Evolutionary conservation across 1,140 invertebrate species (phyloP).

Genomic region (Camponotus vicinus): DNA sequence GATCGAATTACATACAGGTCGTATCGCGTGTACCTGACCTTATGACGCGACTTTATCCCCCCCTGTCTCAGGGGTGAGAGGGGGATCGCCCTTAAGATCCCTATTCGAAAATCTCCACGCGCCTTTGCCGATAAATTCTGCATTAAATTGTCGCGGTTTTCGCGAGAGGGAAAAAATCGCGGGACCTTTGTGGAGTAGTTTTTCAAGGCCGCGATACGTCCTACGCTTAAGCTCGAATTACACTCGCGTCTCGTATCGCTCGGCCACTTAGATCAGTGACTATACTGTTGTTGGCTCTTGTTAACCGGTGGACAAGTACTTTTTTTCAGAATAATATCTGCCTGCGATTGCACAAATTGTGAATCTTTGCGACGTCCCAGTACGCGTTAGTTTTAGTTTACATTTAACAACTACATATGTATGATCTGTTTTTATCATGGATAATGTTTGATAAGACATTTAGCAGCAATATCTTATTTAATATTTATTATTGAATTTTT

Average conservation of each 20-base stretch:
- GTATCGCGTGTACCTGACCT: slow-evolving; percentile 45
- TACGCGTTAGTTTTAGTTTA: not conserved
- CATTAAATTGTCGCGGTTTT: slow-evolving; percentile 44
- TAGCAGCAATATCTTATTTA: not conserved
- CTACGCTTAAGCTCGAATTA: slow-evolving; percentile 37
- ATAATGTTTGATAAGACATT: not conserved
- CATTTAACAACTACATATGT: not conserved
- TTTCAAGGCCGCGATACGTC: slow-evolving; percentile 6
- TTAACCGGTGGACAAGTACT: slow-evolving; percentile 15
- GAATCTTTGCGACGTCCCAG: not conserved
- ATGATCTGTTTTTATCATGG: not conserved
- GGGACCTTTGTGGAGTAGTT: not conserved
- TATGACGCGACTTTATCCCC: slow-evolving; percentile 29
- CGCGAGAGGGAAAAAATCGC: not conserved
- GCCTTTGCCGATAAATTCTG: slow-evolving; percentile 31
- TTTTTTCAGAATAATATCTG: not conserved
- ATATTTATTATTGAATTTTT: slow-evolving; percentile 4
- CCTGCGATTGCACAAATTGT: not conserved
- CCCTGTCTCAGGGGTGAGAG: not conserved
- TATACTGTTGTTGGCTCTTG: slow-evolving; percentile 5
- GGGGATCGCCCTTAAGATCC: slow-evolving; percentile 8
- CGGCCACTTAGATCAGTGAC: slow-evolving; percentile 15
- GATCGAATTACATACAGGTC: slow-evolving; percentile 78
- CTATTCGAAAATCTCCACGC: not conserved
- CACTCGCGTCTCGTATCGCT: slow-evolving; percentile 40